Base-by-base conservation (phyloP, 1,140 invertebrate species). In the Gryllus bimaculatus region DNA sequence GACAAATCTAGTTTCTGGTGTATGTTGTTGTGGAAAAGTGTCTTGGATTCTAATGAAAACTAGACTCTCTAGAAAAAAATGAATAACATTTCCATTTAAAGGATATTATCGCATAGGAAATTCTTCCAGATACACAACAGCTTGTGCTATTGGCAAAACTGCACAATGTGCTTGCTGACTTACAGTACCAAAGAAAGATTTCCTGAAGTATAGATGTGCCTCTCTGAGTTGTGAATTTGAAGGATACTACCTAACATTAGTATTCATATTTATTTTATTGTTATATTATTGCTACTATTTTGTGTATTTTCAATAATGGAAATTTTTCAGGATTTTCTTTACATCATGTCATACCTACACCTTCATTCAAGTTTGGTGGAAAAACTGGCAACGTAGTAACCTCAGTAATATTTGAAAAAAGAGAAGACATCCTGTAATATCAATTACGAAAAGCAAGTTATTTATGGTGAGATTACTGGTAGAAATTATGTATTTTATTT, bases 311-410 rank as follows among this genome's bases (percentile, higher is more conserved):
- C 26, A 39, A 39, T 39, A 39, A 39, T 39, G 26, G 26, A 39
- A 39, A 39, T 83, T 81, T 86, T 87, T 82, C 85, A 90, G 90
- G 88, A 83, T 93, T 96, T 83, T 82, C 87, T 7, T 83, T 92
- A 0, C 82, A 89, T 78, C 85, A 89, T 48, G 87, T 90, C 8
- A 91, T 97, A 83, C 93, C 93, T 49, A 92, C 93, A 8, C 93
- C 94, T 8, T 90, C 90, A 49, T 95, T 96, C 84, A 90, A 91
- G 82, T 97, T 96, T 87, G 95, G 94, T 73, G 95, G 95, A 75
- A 92, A 93, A 88, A 88, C 89, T 13, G 54, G 54, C 10, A 66
- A 66, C 7, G 10, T 66, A 13, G 54, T 66, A 10, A 66, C 54
- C 18, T 66, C 54, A 66, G 10, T 66, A 18, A 18, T 66, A 66